These are phyloP conservation scores for Cranoglanis bouderius DNA, from an alignment of 2,113 vertebrate species.

Conservation along the genomic window DNA sequence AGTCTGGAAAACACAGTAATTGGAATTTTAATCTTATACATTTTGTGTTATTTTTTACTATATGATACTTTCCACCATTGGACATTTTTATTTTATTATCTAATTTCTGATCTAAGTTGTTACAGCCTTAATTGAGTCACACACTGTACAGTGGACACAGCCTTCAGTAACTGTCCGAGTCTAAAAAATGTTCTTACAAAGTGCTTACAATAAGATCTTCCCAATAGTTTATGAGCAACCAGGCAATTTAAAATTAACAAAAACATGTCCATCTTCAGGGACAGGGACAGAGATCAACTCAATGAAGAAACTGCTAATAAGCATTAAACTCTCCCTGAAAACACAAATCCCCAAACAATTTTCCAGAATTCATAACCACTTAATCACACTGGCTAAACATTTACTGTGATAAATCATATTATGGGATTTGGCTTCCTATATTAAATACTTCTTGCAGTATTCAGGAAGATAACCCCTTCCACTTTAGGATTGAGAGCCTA, in stretches of 20 bases:
- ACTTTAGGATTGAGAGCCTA: no score
- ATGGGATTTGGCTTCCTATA: background rate
- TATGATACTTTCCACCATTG: no score
- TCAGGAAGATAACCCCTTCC: background rate
- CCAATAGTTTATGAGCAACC: background rate
- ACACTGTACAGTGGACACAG: background rate
- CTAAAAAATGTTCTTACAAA: background rate
- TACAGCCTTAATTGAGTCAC: background rate
- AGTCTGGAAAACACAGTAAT: no score
- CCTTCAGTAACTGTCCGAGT: background rate
- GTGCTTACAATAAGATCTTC: background rate
- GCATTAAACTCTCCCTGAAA: background rate
- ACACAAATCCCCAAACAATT: background rate
- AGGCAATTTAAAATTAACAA: background rate
- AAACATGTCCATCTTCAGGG: background rate
- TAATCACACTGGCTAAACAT: background rate
- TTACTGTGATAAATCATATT: background rate
- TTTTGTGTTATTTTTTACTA: no score
- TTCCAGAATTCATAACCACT: background rate
- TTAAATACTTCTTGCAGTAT: background rate
- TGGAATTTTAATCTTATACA: no score
- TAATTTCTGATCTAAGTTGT: background rate
- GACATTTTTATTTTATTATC: background rate
- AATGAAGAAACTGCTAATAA: background rate
- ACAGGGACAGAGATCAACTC: background rate